Evolutionary conservation across 2,797 vertebrate species (phyloP).

Genomic region (Holocentrus rufus): DNA sequence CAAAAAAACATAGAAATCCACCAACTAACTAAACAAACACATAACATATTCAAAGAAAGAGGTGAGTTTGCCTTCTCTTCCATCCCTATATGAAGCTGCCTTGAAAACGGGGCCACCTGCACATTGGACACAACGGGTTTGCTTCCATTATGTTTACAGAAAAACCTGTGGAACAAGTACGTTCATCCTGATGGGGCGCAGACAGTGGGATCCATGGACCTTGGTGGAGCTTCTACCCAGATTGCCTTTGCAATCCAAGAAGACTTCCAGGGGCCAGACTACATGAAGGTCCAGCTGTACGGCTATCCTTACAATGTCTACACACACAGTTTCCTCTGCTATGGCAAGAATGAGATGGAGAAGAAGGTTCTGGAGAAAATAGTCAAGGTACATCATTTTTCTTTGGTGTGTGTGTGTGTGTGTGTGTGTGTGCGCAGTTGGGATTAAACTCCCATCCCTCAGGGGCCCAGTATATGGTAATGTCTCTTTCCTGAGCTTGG

Average conservation of each 20-base stretch:
- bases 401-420: neutral
- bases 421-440: neutral
- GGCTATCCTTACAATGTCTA: constrained; percentile 92
- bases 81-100: no score
- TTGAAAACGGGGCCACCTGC: no score
- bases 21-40: no score
- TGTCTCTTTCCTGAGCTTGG: neutral
- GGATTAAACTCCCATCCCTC: neutral
- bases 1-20: no score
- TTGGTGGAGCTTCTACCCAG: constrained; percentile 96
- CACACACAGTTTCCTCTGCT: constrained; percentile 95
- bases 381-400: constrained; percentile 79
- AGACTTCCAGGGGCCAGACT: constrained; percentile 61
- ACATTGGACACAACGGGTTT: neutral
- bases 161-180: constrained; percentile 87
- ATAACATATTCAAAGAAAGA: no score
- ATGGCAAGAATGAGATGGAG: constrained; percentile 92
- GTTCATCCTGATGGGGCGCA: constrained; percentile 81
- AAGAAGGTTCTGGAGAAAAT: constrained; percentile 86
- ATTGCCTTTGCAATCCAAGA: constrained; percentile 86
- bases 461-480: neutral
- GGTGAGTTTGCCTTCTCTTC: no score
- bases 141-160: constrained; percentile 76
- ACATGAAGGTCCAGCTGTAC: constrained; percentile 82
- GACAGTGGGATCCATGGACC: constrained; percentile 91